Percentiles rank a stretch among this genome's conserved stretches.
These are phyloP conservation scores for Aegotheles bennettii DNA, from an alignment of 2,113 vertebrate genomes.

Conservation along the genomic window DNA sequence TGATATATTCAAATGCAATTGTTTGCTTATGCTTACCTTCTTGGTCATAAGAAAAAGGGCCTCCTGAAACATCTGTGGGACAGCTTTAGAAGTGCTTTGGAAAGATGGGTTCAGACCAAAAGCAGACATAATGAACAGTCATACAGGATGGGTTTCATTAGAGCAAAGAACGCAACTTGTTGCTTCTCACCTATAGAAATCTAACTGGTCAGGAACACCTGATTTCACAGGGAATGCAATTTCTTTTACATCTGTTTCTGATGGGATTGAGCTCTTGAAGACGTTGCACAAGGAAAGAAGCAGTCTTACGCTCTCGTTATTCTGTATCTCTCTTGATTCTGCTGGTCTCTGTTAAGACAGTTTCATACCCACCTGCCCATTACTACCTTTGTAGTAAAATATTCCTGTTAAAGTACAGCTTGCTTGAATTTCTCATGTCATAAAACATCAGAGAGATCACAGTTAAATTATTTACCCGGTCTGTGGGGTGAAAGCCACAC, in stretches of 20 bases:
- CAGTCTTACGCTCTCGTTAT: background rate
- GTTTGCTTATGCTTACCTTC: rapidly evolving
- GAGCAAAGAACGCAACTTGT: background rate
- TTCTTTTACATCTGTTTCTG: background rate
- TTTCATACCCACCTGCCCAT: background rate
- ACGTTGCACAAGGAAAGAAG: background rate
- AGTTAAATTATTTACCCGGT: background rate
- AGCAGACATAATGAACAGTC: background rate
- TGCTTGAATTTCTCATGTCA: background rate
- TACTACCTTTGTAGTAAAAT: background rate
- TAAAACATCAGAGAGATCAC: background rate
- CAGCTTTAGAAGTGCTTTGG: background rate
- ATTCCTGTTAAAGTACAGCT: background rate
- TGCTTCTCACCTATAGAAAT: background rate
- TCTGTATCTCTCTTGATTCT: background rate
- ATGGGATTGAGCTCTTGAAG: background rate
- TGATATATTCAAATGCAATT: background rate
- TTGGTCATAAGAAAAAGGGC: background rate
- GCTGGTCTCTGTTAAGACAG: background rate
- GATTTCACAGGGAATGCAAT: background rate
- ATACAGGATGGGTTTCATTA: rapidly evolving
- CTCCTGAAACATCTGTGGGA: background rate
- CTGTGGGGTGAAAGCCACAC: background rate
- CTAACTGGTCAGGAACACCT: background rate
- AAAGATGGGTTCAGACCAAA: background rate